Conservation (phyloP, 2,888 invertebrate species). For the Baccha elongata region DNA sequence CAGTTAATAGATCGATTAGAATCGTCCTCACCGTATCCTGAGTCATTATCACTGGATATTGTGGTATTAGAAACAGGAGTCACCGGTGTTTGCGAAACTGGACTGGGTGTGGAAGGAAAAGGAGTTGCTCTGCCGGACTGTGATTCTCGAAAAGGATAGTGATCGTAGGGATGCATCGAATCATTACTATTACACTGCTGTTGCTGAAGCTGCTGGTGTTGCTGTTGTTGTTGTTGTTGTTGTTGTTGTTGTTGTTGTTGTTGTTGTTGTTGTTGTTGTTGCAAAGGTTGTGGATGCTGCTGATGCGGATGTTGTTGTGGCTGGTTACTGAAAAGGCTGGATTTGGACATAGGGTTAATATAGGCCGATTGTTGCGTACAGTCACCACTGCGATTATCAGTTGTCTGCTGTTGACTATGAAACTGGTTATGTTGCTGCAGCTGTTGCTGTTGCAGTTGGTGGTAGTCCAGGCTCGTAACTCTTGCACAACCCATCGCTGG, state of each 20-base stretch:
- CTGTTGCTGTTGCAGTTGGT: conserved; percentile 75
- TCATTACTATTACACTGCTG: conserved; percentile 61
- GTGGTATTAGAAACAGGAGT: conserved; percentile 62
- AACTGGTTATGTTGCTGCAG: conserved; percentile 76
- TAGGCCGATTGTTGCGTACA: conserved; percentile 64
- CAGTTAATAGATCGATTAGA: conserved; percentile 92
- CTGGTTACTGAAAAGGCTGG: conserved; percentile 57
- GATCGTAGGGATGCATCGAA: conserved; percentile 81
- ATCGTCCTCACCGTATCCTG: conserved; percentile 90
- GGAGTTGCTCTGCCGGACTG: conserved; percentile 87
- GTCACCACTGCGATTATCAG: conserved; percentile 61
- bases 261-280: conserved; percentile 74
- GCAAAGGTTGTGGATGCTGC: conserved; percentile 60
- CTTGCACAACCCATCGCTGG: conserved; percentile 80
- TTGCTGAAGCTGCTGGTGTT: conserved; percentile 68
- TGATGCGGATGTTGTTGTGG: conserved; percentile 78
- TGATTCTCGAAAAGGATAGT: conserved; percentile 81
- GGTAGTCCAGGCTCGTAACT: conserved; percentile 79
- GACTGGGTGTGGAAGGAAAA: conserved; percentile 83
- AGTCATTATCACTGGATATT: conserved; percentile 85
- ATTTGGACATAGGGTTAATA: conserved; percentile 62
- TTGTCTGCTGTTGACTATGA: conserved; percentile 75
- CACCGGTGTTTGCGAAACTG: conserved; percentile 48
- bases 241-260: conserved; percentile 77
- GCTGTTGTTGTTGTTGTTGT: conserved; percentile 69